Evolutionary conservation across 2,888 invertebrate genomes (phyloP).

Genomic region (Tetragnatha montana): DNA sequence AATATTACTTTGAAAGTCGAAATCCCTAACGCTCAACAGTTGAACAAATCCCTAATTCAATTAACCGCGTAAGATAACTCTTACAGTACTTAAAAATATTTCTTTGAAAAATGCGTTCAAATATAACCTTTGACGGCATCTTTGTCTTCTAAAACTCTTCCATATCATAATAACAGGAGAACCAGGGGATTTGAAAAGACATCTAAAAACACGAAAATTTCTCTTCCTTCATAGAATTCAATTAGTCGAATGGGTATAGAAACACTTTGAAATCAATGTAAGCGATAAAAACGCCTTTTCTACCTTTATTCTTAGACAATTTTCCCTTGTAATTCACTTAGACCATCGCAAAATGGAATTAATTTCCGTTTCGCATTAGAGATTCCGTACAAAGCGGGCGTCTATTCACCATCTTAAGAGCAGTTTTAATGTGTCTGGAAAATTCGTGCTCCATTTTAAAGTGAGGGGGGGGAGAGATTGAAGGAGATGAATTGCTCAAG

Average conservation of each 20-base stretch:
- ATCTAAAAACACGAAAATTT: background rate
- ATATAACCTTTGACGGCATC: background rate
- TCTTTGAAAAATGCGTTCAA: background rate
- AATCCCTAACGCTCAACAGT: no score
- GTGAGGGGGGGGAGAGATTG: background rate
- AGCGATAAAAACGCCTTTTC: background rate
- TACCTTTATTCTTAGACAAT: background rate
- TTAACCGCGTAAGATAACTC: no score
- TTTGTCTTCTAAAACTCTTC: background rate
- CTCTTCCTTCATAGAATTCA: background rate
- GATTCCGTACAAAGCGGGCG: background rate
- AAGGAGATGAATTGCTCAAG: background rate
- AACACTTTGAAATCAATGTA: background rate
- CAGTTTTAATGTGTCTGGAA: background rate
- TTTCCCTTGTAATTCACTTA: slow-evolving; percentile 1
- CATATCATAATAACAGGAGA: no score
- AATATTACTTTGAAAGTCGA: no score
- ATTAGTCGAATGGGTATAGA: background rate
- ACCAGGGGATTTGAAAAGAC: background rate
- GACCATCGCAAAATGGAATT: background rate
- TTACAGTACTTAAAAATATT: no score
- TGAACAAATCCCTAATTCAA: no score
- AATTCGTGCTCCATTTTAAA: background rate
- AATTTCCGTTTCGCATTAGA: slow-evolving; percentile 6
- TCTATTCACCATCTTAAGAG: background rate